Evolutionary conservation across 2,113 vertebrate genomes (phyloP).

Genomic region (Oenanthe melanoleuca): DNA sequence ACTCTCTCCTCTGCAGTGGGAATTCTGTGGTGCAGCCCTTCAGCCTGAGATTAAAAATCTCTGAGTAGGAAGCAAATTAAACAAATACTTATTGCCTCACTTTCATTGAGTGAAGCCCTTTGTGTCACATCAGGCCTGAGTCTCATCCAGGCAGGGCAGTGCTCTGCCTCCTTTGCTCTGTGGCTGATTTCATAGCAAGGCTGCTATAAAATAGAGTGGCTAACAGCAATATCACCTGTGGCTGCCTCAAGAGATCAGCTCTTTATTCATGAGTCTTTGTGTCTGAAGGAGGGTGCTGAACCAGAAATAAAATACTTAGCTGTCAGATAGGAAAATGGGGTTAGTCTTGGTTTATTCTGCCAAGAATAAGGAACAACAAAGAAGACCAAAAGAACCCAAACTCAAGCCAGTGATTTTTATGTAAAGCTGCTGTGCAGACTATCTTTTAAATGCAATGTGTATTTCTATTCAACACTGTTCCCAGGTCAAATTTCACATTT

Average conservation of each 20-base stretch:
- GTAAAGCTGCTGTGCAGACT: not conserved
- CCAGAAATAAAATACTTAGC: not conserved
- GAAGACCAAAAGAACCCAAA: rapidly evolving
- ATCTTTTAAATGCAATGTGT: not conserved
- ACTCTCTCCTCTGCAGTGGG: not conserved
- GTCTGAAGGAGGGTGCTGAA: not conserved
- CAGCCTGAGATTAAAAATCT: not conserved
- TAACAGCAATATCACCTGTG: not conserved
- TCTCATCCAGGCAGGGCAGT: not conserved
- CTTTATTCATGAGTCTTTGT: not conserved
- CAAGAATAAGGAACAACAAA: not conserved
- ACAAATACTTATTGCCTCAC: not conserved
- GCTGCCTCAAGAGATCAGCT: not conserved
- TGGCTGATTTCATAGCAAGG: not conserved
- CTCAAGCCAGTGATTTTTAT: not conserved
- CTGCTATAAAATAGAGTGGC: not conserved
- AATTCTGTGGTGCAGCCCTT: not conserved
- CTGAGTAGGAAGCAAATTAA: not conserved
- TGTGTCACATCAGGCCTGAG: not conserved
- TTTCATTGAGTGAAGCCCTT: not conserved
- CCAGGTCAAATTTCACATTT: not conserved
- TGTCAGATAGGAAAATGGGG: not conserved
- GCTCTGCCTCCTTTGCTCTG: not conserved
- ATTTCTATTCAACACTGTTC: not conserved
- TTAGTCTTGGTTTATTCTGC: not conserved